Percentiles rank a stretch among this genome's conserved stretches.
phyloP scores from a whole-genome alignment of 2,888 invertebrate genomes.

The Callyntrura guangdongensis region DNA sequence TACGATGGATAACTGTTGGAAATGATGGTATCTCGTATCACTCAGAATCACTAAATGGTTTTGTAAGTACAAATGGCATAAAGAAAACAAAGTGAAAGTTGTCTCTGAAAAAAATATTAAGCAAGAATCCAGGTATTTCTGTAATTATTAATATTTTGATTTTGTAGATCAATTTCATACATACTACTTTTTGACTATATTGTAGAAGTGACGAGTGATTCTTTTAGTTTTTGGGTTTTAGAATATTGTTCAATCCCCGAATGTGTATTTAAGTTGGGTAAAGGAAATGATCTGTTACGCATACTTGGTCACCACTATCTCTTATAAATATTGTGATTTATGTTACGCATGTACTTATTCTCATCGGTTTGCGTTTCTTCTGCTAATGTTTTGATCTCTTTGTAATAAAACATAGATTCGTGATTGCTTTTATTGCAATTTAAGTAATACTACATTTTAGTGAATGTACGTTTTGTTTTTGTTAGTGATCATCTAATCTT shows the following conservation, averaged over 20 bases:
- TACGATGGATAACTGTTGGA: slow-evolving; percentile 83
- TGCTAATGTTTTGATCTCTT: slow-evolving; percentile 41
- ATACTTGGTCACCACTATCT: not conserved
- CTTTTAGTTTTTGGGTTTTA: not conserved
- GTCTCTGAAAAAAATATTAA: not conserved
- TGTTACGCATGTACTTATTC: not conserved
- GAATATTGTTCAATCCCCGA: no score
- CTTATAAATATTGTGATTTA: slow-evolving; percentile 13
- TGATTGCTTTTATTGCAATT: no score
- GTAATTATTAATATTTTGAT: not conserved
- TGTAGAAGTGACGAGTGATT: not conserved
- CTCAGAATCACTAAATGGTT: slow-evolving; percentile 53
- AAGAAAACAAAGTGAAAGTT: slow-evolving; percentile 55
- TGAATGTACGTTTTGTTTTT: no score
- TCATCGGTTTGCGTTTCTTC: slow-evolving; percentile 4
- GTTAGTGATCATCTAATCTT: not conserved
- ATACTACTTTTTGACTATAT: not conserved
- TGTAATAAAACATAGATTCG: not conserved
- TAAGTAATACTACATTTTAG: no score
- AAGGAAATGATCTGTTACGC: no score
- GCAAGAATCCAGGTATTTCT: not conserved
- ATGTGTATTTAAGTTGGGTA: not conserved
- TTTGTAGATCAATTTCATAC: no score
- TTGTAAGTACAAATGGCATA: slow-evolving; percentile 62
- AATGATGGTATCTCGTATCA: not conserved